Base-by-base conservation (phyloP, 2,113 vertebrate genomes). In the Pedionomus torquatus region DNA sequence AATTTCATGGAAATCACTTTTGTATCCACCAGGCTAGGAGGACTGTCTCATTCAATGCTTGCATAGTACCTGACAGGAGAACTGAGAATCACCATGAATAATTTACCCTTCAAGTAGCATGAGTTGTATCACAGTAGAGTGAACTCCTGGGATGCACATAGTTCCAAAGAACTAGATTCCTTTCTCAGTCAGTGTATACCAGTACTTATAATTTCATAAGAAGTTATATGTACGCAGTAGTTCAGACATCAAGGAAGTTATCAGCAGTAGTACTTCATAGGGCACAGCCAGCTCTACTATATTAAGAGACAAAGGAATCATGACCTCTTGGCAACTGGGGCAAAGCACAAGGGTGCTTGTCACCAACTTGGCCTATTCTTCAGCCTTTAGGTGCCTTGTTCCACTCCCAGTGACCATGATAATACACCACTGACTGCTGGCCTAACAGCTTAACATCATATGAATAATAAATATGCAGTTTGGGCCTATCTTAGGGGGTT, bases 351-450 rank as follows among this genome's bases (percentile, higher is more conserved):
- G 25, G 13, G 10, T 37, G 37, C 33, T 78, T 46, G 43, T 72
- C 57, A 61, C 20, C 28, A 55, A 0, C 35, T 72, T 3, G 0
- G 12, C 10, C 5, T 33, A 0, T 30, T 44, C 43, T 31, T 49
- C 57, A 58, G 21, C 18, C 21, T 28, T 74, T 9, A 41, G 30
- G 21, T 17, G 11, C 17, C 68, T 81, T 66, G 46, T 46, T 66
- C 17, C 1, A 10, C 21, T 31, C 25, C 37, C 4, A 4, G 19
- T 5, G 39, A 39, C n/a, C 28, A 8, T 7, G 8, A n/a, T 21
- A 24, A 10, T n/a, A 31, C 52, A 31, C 18, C 54, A 21, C 28
- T 33, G 46, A 54, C 30, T 13, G n/a, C 26, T 76, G 37, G 4
- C 31, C 57, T 57, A 30, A 13, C 23, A 57, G n/a, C 46, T 55